phyloP scores from a whole-genome alignment of 2,113 vertebrate species.

The Calyptomena viridis region DNA sequence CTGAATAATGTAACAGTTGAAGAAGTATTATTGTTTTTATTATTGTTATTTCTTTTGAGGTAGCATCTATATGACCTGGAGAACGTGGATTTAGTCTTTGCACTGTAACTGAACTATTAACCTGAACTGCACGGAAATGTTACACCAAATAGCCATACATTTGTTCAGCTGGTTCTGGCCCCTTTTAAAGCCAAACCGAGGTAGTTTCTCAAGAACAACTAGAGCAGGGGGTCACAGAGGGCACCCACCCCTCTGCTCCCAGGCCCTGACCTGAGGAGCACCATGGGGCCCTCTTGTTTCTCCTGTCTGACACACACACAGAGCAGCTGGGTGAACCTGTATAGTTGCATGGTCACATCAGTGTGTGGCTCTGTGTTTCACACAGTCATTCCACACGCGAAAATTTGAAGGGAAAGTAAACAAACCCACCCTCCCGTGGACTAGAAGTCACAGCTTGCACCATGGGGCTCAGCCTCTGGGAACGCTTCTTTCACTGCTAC shows the following conservation, averaged over 20 bases:
- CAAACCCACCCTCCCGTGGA: not conserved
- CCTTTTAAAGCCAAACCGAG: not conserved
- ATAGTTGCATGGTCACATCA: fast-evolving
- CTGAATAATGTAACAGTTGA: not conserved
- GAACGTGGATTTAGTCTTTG: not conserved
- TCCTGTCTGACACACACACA: not conserved
- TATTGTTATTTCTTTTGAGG: not conserved
- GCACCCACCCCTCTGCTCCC: not conserved
- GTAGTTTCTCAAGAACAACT: constrained; percentile 44
- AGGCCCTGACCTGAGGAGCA: constrained; percentile 7
- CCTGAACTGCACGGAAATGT: not conserved
- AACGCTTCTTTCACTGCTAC: not conserved
- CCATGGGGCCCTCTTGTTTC: not conserved
- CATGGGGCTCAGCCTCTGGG: not conserved
- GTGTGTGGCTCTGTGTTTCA: fast-evolving
- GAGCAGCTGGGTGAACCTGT: not conserved
- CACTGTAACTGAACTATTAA: constrained; percentile 49
- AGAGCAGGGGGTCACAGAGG: constrained; percentile 47
- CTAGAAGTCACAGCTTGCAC: not conserved
- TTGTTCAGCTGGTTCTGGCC: constrained; percentile 60
- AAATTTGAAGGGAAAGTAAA: not conserved
- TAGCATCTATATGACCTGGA: not conserved
- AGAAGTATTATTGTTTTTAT: not conserved
- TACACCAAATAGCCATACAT: constrained; percentile 31
- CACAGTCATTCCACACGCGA: fast-evolving